A percentile compares a stretch with the other conserved stretches of the same genome.
phyloP scores from a whole-genome alignment of 2,888 invertebrate species.

The Eupithecia centaureata region DNA sequence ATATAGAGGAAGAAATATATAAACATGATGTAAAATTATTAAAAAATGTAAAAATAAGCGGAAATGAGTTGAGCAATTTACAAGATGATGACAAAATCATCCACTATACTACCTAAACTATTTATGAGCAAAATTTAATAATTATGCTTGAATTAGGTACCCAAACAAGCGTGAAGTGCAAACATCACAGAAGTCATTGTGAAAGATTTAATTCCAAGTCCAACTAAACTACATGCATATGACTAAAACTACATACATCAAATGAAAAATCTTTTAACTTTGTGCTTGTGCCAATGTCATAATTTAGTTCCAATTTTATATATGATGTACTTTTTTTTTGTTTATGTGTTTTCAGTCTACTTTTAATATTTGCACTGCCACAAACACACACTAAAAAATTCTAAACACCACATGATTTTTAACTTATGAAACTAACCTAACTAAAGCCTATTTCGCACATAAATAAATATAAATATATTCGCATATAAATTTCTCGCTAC shows the following conservation, averaged over 20 bases:
- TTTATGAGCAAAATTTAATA: not conserved
- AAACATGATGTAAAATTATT: not conserved
- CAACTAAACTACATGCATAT: conserved; percentile 1
- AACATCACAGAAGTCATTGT: conserved; percentile 21
- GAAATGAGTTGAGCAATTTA: not conserved
- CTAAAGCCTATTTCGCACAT: not conserved
- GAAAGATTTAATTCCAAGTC: not conserved
- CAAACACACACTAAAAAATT: not conserved
- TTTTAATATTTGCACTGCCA: not conserved
- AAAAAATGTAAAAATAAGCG: not conserved
- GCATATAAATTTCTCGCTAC: not conserved
- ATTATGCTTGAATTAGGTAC: not conserved
- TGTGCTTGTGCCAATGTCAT: not conserved
- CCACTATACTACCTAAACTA: not conserved
- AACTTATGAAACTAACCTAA: too few relatives aligned
- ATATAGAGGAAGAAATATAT: not conserved
- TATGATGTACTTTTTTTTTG: not conserved
- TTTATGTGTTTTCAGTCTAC: too few relatives aligned
- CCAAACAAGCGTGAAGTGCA: conserved; percentile 18
- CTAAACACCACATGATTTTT: not conserved
- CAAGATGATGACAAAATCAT: not conserved
- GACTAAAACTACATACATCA: too few relatives aligned
- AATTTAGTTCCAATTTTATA: too few relatives aligned
- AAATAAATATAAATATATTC: too few relatives aligned
- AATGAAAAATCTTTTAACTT: not conserved